A percentile compares a stretch with the other conserved stretches of the same genome.
phyloP scores from a whole-genome alignment of 2,888 invertebrate species.

The Pandemis cinnamomeana region DNA sequence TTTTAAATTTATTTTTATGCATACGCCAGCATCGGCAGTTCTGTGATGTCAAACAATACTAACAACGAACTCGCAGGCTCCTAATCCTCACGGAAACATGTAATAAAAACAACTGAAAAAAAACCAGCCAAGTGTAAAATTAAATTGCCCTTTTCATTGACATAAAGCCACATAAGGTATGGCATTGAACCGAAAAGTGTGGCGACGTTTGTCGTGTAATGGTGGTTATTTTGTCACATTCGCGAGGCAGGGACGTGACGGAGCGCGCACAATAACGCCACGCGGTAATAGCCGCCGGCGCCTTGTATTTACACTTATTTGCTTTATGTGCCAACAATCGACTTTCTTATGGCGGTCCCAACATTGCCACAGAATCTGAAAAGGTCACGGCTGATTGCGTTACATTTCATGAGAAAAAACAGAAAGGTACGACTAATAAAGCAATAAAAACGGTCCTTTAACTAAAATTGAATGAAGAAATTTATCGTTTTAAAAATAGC shows the following conservation, averaged over 20 bases:
- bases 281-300: constrained; percentile 69
- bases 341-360: constrained; percentile 67
- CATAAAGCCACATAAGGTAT: constrained; percentile 37
- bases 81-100: not conserved
- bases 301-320: constrained; percentile 81
- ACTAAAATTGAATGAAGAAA: constrained; percentile 29
- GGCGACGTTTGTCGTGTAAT: constrained; percentile 69
- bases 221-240: constrained; percentile 77
- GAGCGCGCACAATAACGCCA: constrained; percentile 74
- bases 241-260: constrained; percentile 72
- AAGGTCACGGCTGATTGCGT: constrained; percentile 22
- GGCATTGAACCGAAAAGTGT: constrained; percentile 47
- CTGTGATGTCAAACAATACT: not conserved
- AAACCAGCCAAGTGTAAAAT: constrained; percentile 21
- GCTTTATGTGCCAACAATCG: constrained; percentile 79
- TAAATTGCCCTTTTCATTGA: constrained; percentile 40
- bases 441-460: constrained; percentile 9
- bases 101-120: not conserved
- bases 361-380: constrained; percentile 53
- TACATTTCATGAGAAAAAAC: not conserved
- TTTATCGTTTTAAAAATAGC: constrained; percentile 32
- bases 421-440: constrained; percentile 1
- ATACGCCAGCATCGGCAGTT: not conserved
- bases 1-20: not conserved
- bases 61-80: not conserved